Conservation (phyloP, 92 coral and sea anemone species). For the Porites rus region DNA sequence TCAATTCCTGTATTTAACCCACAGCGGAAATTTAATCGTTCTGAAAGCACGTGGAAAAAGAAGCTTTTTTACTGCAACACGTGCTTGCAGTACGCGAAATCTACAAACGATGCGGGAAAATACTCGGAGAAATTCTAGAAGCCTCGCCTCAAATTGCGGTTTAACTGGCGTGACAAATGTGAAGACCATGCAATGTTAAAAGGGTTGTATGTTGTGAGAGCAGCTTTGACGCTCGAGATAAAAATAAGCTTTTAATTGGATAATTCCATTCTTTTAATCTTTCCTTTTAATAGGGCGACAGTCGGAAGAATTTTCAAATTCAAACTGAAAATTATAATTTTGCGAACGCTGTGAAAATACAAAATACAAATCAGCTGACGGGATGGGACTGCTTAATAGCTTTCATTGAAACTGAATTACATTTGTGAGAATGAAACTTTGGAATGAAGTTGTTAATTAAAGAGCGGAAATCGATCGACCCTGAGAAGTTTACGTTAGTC, state of each 20-base stretch:
- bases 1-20: too few species aligned
- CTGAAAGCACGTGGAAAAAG: not conserved
- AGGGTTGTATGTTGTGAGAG: too few species aligned
- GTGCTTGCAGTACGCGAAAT: not conserved
- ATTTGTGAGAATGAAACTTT: not conserved
- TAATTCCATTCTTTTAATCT: slow-evolving; percentile 3
- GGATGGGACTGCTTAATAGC: not conserved
- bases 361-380: not conserved
- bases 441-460: not conserved
- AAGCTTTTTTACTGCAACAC: not conserved
- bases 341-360: not conserved
- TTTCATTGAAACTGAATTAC: not conserved
- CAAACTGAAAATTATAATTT: not conserved
- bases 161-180: slow-evolving; percentile 17
- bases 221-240: slow-evolving; percentile 8
- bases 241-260: not conserved
- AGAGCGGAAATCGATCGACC: slow-evolving; percentile 24
- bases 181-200: too few species aligned
- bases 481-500: slow-evolving; percentile 18
- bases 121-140: not conserved
- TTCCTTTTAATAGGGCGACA: not conserved
- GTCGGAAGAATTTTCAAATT: not conserved
- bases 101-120: not conserved
- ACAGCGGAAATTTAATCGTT: not conserved
- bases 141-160: slow-evolving; percentile 51